These are phyloP conservation scores for Merluccius polli DNA, from an alignment of 2,797 vertebrate species.

Conservation along the genomic window DNA sequence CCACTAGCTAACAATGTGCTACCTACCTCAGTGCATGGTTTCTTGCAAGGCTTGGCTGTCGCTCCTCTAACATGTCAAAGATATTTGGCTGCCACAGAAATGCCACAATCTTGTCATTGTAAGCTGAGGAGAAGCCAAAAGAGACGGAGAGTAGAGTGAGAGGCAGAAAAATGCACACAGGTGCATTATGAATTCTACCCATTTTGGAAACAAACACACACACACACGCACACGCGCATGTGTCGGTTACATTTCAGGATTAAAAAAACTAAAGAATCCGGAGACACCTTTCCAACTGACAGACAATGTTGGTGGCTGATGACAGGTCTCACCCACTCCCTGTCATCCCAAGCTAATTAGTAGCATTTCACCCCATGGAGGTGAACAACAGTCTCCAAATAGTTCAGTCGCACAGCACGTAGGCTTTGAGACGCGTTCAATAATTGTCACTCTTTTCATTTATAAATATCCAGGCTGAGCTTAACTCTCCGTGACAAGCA, in stretches of 20 bases:
- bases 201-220: not conserved
- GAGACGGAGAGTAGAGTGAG: not conserved
- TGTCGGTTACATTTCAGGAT: not conserved
- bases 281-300: not conserved
- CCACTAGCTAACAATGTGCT: not conserved
- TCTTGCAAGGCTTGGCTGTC: conserved; percentile 88
- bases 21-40: conserved; percentile 89
- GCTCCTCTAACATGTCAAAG: conserved; percentile 94
- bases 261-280: not conserved
- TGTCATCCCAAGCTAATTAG: not conserved
- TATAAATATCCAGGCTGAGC: not conserved
- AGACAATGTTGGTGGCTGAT: not conserved
- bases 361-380: not conserved
- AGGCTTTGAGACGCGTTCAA: not conserved
- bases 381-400: not conserved
- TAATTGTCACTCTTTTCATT: not conserved
- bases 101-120: conserved; percentile 98
- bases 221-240: not conserved
- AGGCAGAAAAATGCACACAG: not conserved
- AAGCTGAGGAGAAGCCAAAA: conserved; percentile 72
- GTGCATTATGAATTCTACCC: not conserved
- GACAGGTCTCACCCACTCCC: not conserved
- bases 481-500: not conserved
- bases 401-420: not conserved
- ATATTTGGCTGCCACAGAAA: conserved; percentile 95